phyloP scores from a whole-genome alignment of 2,113 vertebrate genomes.

The Menura novaehollandiae region DNA sequence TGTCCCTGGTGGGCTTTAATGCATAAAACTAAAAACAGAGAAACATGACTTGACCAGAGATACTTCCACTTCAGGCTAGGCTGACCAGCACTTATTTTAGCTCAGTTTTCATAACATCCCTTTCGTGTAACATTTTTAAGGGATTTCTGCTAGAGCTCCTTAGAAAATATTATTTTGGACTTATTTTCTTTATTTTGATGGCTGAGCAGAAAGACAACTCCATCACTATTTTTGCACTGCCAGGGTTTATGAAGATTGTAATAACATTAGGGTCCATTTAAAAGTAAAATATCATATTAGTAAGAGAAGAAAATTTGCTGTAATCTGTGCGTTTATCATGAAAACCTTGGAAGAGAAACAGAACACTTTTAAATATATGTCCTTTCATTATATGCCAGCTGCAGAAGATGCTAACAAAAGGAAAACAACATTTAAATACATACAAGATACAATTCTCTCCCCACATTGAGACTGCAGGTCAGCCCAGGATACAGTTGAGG shows the following conservation, averaged over 20 bases:
- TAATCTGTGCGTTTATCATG: background rate
- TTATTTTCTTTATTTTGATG: constrained; percentile 10
- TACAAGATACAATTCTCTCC: accelerated
- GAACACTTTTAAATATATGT: background rate
- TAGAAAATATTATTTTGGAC: background rate
- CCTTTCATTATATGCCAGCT: background rate
- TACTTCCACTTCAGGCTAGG: background rate
- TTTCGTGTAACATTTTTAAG: background rate
- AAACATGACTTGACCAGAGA: background rate
- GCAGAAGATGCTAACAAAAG: background rate
- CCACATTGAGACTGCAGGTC: background rate
- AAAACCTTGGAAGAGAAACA: background rate
- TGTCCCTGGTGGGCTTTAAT: background rate
- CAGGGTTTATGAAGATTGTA: background rate
- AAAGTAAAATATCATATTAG: background rate
- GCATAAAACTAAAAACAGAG: background rate
- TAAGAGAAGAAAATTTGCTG: background rate
- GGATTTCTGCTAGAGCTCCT: background rate
- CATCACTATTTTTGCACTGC: background rate
- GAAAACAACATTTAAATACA: background rate
- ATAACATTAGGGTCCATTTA: background rate
- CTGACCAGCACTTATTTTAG: background rate
- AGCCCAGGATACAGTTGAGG: background rate
- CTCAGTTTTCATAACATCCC: background rate
- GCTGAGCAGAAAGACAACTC: background rate